A percentile compares a stretch with the other conserved stretches of the same genome.
phyloP scores from a whole-genome alignment of 2,888 invertebrate genomes.

The Lissonota sp. region DNA sequence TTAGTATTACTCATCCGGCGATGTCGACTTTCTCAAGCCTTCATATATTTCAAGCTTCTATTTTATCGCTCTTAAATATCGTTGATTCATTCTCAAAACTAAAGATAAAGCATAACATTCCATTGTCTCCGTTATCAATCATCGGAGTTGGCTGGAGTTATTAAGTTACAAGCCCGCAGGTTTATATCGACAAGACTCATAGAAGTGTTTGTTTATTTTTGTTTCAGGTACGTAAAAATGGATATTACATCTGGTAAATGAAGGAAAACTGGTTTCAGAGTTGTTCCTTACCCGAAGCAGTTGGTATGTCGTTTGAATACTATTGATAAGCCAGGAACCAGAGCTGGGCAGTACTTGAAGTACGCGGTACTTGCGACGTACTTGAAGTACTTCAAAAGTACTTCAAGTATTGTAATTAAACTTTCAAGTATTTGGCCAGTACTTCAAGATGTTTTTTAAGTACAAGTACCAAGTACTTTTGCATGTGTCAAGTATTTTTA shows the following conservation, averaged over 20 bases:
- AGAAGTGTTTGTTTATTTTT: conserved; percentile 27
- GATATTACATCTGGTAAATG: conserved; percentile 12
- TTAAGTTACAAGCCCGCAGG: conserved; percentile 1
- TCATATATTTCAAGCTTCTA: too few species aligned
- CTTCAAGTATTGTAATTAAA: too few species aligned
- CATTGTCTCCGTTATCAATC: conserved; percentile 27
- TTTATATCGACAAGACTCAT: too few species aligned
- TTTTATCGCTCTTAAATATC: background rate
- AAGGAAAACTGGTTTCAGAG: background rate
- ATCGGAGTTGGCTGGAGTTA: conserved; percentile 24
- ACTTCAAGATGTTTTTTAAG: too few species aligned
- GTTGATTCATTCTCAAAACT: background rate
- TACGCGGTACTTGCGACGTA: too few species aligned
- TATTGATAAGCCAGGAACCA: conserved; percentile 12
- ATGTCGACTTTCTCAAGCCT: too few species aligned
- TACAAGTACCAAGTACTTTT: too few species aligned
- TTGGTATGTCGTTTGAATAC: conserved; percentile 40
- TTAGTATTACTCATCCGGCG: background rate
- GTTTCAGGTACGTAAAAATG: conserved; percentile 54
- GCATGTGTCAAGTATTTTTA: too few species aligned
- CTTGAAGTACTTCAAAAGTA: too few species aligned
- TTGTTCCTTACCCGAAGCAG: conserved; percentile 4
- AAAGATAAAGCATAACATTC: conserved; percentile 1
- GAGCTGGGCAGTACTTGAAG: too few species aligned
- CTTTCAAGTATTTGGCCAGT: too few species aligned